A percentile compares a stretch with the other conserved stretches of the same genome.
Evolutionary conservation across 2,888 invertebrate genomes (phyloP).

Genomic region (Patella depressa): DNA sequence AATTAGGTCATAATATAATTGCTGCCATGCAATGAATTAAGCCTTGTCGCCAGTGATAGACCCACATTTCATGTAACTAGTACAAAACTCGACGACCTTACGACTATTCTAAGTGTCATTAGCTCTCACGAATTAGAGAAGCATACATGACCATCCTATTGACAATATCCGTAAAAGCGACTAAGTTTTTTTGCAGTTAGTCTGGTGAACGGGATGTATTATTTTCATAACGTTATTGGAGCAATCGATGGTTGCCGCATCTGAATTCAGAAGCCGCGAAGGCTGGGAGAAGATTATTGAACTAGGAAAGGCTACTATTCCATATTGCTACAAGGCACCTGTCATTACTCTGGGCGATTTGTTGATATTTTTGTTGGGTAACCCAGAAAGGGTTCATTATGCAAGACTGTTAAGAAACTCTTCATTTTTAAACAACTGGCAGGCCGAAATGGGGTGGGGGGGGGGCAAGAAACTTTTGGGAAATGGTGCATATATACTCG

Average conservation of each 20-base stretch:
- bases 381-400: conserved; percentile 27
- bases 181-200: no score
- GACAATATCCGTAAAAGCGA: no score
- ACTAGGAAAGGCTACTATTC: conserved; percentile 31
- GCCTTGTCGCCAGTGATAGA: no score
- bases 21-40: no score
- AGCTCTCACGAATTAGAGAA: no score
- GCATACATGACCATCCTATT: no score
- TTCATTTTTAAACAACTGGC: not conserved
- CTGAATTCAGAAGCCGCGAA: conserved; percentile 23
- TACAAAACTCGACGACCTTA: no score
- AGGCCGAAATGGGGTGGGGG: not conserved
- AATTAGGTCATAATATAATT: no score
- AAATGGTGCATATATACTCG: conserved; percentile 24
- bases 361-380: conserved; percentile 20
- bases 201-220: no score
- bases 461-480: conserved; percentile 15
- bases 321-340: conserved; percentile 22
- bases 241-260: conserved; percentile 34
- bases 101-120: no score
- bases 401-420: conserved; percentile 25
- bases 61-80: no score
- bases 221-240: conserved; percentile 30
- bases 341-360: conserved; percentile 25
- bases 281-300: conserved; percentile 24